Conservation (phyloP, 2,113 vertebrate species). For the Pedionomus torquatus region DNA sequence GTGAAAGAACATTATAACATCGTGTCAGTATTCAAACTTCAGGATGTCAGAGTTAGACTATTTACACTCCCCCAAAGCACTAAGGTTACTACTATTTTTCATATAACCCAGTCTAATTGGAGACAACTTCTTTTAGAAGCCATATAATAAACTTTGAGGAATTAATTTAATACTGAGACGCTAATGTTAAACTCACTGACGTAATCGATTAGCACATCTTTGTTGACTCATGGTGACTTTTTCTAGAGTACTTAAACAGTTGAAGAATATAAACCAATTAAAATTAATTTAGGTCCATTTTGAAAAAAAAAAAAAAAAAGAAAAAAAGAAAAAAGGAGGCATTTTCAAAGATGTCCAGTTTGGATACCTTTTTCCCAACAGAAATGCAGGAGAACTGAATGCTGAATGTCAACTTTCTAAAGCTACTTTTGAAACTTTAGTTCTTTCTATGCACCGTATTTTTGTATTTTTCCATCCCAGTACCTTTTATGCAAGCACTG, state of each 20-base stretch:
- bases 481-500: background rate
- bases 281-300: background rate
- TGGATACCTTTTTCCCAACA: background rate
- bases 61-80: background rate
- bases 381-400: background rate
- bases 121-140: background rate
- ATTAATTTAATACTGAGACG: background rate
- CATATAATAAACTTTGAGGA: background rate
- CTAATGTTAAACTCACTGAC: conserved; percentile 21
- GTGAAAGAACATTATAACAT: background rate
- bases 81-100: background rate
- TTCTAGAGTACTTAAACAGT: conserved; percentile 10
- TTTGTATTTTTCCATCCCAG: background rate
- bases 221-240: conserved; percentile 42
- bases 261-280: conserved; percentile 16
- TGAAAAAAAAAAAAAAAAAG: background rate
- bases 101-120: background rate
- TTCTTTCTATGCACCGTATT: background rate
- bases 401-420: background rate
- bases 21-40: background rate
- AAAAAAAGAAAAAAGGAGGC: background rate
- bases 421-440: conserved; percentile 6
- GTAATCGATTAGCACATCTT: conserved; percentile 19
- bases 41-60: background rate
- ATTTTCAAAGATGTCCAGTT: background rate